A percentile compares a stretch with the other conserved stretches of the same genome.
phyloP scores from a whole-genome alignment of 2,888 invertebrate species.

The Agapostemon virescens region DNA sequence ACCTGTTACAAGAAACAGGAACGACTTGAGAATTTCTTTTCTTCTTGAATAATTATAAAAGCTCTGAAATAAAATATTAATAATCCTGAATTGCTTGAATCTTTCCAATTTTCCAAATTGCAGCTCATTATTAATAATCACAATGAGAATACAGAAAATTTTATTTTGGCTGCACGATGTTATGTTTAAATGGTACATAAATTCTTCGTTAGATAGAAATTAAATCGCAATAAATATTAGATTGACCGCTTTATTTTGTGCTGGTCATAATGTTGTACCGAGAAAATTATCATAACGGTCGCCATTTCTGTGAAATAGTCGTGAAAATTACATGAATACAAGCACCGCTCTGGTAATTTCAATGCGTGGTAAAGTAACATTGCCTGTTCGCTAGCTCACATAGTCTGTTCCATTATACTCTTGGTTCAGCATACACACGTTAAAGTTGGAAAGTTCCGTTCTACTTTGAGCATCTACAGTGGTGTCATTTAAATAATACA shows the following conservation, averaged over 20 bases:
- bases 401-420: conserved; percentile 3
- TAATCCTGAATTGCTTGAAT: not conserved
- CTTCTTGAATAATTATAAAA: not conserved
- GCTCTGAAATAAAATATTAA: not conserved
- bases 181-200: not conserved
- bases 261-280: not conserved
- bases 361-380: conserved; percentile 17
- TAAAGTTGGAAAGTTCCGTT: conserved; percentile 11
- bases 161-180: not conserved
- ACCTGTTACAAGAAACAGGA: too few relatives aligned
- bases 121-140: not conserved
- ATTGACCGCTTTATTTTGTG: not conserved
- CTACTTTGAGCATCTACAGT: not conserved
- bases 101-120: not conserved
- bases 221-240: not conserved
- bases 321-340: not conserved
- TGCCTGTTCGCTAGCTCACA: not conserved
- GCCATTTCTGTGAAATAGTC: not conserved
- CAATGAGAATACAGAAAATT: not conserved
- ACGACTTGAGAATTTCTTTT: not conserved
- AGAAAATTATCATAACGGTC: not conserved
- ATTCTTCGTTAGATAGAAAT: not conserved
- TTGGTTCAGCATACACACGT: conserved; percentile 3
- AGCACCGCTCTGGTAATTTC: conserved; percentile 10
- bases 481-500: not conserved